Conservation (phyloP, 2,797 vertebrate species). For the Holocentrus rufus region DNA sequence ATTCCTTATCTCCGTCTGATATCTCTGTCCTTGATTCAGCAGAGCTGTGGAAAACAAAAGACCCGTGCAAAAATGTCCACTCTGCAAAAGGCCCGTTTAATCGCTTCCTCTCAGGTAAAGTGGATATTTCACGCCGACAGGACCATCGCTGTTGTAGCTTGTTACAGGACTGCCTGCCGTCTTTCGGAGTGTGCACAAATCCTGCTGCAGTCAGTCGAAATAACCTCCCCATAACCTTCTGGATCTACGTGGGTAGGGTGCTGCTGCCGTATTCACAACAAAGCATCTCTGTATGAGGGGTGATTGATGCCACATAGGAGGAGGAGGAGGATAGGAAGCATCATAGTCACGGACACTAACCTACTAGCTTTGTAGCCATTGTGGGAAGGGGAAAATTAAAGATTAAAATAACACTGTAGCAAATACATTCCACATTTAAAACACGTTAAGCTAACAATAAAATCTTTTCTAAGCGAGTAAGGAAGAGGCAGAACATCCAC, state of each 20-base stretch:
- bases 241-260: constrained; percentile 35
- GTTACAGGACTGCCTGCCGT: neutral
- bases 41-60: constrained; percentile 57
- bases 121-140: too few relatives aligned
- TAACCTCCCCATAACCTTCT: constrained; percentile 78
- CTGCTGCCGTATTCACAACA: constrained; percentile 49
- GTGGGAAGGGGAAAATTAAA: too few relatives aligned
- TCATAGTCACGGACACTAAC: neutral
- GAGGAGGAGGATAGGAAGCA: constrained; percentile 42
- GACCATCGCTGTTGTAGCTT: neutral
- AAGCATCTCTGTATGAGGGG: constrained; percentile 53
- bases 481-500: too few relatives aligned
- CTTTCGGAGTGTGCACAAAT: constrained; percentile 17
- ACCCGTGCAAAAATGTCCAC: constrained; percentile 18
- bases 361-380: neutral
- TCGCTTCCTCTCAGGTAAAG: neutral
- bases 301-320: constrained; percentile 55
- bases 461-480: too few relatives aligned
- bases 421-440: too few relatives aligned
- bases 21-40: constrained; percentile 59
- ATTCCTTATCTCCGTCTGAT: constrained; percentile 37
- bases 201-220: constrained; percentile 51
- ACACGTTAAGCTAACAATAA: too few relatives aligned
- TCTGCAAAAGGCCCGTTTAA: neutral
- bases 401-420: too few relatives aligned